Evolutionary conservation across 64 coral and sea anemone species (phyloP), one percentile per base, ranked within the genome.

Genomic region (Dendrophyllia cribrosa): DNA sequence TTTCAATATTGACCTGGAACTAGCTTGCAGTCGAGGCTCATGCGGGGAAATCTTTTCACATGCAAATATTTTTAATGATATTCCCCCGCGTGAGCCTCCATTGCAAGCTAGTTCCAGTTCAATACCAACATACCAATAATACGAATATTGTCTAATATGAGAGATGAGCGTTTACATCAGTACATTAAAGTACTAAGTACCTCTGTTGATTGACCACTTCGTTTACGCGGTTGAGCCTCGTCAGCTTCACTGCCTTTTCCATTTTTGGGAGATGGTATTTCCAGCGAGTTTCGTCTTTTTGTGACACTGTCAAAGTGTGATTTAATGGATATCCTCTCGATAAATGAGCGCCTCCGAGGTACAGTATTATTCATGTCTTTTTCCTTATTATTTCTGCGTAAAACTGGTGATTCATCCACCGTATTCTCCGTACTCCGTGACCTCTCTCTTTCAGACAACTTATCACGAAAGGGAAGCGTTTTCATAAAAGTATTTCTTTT

Each of bases 321-420:
- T 75, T 73, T 83, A 11, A 89, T 79, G 58, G 92, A 89, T 58
- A 94, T 89, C 44, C 86, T 89, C 22, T 94, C 92, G 43, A 94
- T 94, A 43, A 94, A 21, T n/a, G 92, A 94, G 20, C 92, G 86
- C 68, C 92, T 94, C 3, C 87, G 67, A 3, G 92, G 92, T 45
- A 74, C 92, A 55, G 62, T 84, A 77, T 94, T 85, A 52, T 72
- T 68, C 53, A 43, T 75, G 45, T 89, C 87, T 50, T 85, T 94
- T 19, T 44, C 87, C 16, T 72, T 89, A 12, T 59, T 49, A 14
- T 70, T 67, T 72, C 92, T 87, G 43, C 87, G 73, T 60, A 72
- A 55, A 11, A 94, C 77, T 43, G 92, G 80, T 68, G 80, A 51
- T 12, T 22, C 80, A 84, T 5, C 52, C 77, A 84, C 47, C 13